Evolutionary conservation across 2,797 vertebrate genomes (phyloP), one percentile per base, ranked within the genome.

Genomic region (Pipistrellus nathusii): DNA sequence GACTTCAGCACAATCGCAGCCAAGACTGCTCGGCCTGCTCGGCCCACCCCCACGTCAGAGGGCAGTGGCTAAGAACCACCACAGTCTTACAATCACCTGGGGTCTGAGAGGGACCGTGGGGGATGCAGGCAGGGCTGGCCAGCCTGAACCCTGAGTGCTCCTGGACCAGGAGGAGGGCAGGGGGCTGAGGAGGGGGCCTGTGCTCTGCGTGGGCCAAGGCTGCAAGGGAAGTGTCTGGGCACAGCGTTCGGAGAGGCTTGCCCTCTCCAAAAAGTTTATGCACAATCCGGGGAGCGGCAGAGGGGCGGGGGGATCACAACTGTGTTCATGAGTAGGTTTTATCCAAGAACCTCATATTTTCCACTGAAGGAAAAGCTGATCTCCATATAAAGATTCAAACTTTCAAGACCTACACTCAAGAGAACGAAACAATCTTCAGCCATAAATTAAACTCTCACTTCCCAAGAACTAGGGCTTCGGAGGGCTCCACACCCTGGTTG

Each of bases 281-380:
- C 90, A 51, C 30, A 80, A 66, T 27, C 48, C 57, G 35, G 25
- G 6, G 23, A 11, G 10, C 11, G 55, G 44, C 5, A 35, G 59
- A 41, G 44, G 46, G 21, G 25, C 6, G 4, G 53, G 55, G 73
- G 57, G 44, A 84, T 64, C 64, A 69, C 11, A 20, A n/a, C 55
- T 83, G 18, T 64, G 73, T 95, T 94, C 12, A 84, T 9, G 53
- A 92, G 88, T 17, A 66, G 30, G n/a, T 81, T 93, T 93, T 85
- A 62, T 92, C 82, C 92, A 90, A 72, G 88, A 94, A 84, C n/a
- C 78, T 85, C 92, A 55, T 15, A 90, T 90, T 96, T 95, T 92
- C 94, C 83, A 93, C 83, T 32, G 27, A 84, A 93, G 95, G 44
- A 80, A 96, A 96, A 85, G 78, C 46, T 15, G 6, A 72, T 85